These are phyloP conservation scores for Habropoda laboriosa DNA, from an alignment of 1,140 invertebrate species.

Conservation along the genomic window DNA sequence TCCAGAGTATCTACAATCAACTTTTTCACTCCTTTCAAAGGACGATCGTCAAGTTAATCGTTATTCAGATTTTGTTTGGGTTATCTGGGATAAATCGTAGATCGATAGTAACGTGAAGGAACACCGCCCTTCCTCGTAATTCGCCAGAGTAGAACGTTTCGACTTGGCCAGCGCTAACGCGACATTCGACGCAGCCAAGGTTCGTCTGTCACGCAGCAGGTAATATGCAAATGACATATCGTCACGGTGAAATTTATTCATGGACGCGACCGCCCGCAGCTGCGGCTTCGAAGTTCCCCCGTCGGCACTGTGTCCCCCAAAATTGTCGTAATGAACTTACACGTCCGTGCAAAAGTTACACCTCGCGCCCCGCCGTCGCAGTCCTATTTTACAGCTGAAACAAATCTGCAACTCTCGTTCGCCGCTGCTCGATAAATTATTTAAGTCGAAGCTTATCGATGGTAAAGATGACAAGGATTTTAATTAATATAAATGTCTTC, in stretches of 20 bases:
- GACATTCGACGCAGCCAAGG: conserved; percentile 26
- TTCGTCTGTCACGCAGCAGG: conserved; percentile 34
- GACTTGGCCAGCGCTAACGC: background rate
- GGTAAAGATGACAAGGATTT: too few species aligned
- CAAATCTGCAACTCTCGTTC: background rate
- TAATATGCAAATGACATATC: conserved; percentile 76
- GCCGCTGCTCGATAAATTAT: background rate
- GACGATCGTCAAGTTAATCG: background rate
- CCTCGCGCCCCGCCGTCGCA: background rate
- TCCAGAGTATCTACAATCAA: too few species aligned
- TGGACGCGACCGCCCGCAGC: conserved; percentile 65
- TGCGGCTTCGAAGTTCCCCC: conserved; percentile 41
- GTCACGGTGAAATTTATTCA: conserved; percentile 76
- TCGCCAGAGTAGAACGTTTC: background rate
- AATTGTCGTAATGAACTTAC: conserved; percentile 67
- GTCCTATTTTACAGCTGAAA: background rate
- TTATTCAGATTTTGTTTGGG: background rate
- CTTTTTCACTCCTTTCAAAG: too few species aligned
- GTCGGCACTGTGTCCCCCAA: conserved; percentile 17
- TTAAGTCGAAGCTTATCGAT: background rate
- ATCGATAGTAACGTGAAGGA: background rate
- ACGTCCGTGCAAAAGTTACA: conserved; percentile 51
- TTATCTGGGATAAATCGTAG: background rate
- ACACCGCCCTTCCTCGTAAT: background rate
- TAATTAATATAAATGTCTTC: too few species aligned